Percentiles rank a stretch among this genome's conserved stretches.
phyloP scores from a whole-genome alignment of 2,797 vertebrate species.

The Labeo calbasu region DNA sequence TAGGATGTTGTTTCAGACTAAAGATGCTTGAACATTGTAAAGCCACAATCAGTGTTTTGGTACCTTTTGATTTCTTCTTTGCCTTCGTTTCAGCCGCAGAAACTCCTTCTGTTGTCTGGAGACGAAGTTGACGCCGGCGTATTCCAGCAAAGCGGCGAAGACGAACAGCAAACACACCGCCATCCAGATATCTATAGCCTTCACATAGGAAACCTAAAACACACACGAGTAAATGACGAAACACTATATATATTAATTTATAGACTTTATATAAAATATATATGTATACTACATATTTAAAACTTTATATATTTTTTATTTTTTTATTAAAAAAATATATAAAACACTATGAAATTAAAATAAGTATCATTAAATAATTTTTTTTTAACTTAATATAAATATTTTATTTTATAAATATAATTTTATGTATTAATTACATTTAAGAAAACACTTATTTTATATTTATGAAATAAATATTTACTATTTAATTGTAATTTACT shows the following conservation, averaged over 20 bases:
- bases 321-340: too few species aligned
- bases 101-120: constrained; percentile 99
- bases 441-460: too few species aligned
- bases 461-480: too few species aligned
- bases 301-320: too few species aligned
- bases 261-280: background rate
- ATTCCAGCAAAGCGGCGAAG: constrained; percentile 95
- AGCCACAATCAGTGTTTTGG: background rate
- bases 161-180: constrained; percentile 98
- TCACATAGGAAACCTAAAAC: constrained; percentile 94
- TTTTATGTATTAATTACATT: too few species aligned
- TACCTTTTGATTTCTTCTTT: constrained; percentile 93
- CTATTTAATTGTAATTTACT: too few species aligned
- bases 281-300: background rate
- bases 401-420: too few species aligned
- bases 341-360: too few species aligned
- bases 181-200: constrained; percentile 99
- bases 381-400: too few species aligned
- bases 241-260: too few species aligned
- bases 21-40: background rate
- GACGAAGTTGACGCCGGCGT: constrained; percentile 98
- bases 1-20: background rate
- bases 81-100: constrained; percentile 91
- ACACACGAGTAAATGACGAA: background rate
- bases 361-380: too few species aligned